A percentile compares a stretch with the other conserved stretches of the same genome.
Conservation (phyloP, 2,113 vertebrate genomes). For the Mystacornis crossleyi region DNA sequence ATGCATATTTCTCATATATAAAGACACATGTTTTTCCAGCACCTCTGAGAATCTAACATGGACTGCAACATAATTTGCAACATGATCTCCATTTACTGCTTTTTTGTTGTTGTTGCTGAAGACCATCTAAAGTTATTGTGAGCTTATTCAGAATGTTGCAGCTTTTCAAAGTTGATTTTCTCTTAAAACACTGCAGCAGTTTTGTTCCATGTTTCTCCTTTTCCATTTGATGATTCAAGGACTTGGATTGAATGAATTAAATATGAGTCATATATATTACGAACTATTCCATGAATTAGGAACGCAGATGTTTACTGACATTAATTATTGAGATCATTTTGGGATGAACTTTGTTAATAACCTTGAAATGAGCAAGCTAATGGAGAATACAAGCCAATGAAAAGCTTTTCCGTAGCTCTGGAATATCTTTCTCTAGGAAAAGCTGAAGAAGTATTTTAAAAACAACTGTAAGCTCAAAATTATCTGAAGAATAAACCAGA, state of each 20-base stretch:
- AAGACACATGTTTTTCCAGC: neutral
- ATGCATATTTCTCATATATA: neutral
- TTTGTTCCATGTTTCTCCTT: constrained; percentile 4
- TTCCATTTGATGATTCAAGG: constrained; percentile 32
- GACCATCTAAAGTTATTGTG: neutral
- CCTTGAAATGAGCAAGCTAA: neutral
- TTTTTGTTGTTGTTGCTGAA: neutral
- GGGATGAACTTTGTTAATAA: constrained; percentile 7
- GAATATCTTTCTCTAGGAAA: neutral
- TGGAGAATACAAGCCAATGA: neutral
- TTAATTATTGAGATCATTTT: constrained; percentile 47
- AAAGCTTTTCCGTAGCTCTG: neutral
- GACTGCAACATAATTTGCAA: neutral
- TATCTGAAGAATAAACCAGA: neutral
- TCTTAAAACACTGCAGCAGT: neutral
- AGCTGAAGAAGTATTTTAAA: neutral
- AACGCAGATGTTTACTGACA: constrained; percentile 53
- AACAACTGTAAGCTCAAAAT: neutral
- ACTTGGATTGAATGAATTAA: constrained; percentile 22
- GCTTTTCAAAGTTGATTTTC: neutral
- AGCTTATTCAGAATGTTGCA: neutral
- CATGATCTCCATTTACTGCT: neutral
- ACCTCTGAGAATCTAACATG: neutral
- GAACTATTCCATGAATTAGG: constrained; percentile 21
- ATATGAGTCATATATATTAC: constrained; percentile 40